Conservation (phyloP, 2,113 vertebrate genomes). For the Urocolius indicus region DNA sequence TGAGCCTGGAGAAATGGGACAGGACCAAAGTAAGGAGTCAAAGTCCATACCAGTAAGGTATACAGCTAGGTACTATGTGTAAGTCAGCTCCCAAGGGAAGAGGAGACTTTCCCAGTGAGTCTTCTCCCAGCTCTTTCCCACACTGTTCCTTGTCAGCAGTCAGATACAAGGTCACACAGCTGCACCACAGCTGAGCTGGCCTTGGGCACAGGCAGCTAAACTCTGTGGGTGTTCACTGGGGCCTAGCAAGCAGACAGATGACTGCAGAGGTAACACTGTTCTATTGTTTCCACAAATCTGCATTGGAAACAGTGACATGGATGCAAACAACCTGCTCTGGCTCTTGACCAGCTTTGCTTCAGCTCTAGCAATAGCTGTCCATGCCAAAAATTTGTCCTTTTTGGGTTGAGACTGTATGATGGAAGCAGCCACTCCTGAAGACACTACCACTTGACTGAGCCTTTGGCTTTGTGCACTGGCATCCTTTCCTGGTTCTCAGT, state of each 20-base stretch:
- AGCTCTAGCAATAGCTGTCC: background rate
- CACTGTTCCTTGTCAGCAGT: background rate
- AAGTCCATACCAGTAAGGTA: background rate
- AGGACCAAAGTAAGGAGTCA: background rate
- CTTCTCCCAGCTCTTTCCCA: background rate
- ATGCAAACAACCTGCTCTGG: background rate
- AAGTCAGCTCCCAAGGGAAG: background rate
- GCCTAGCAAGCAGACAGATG: background rate
- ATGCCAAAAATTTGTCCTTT: background rate
- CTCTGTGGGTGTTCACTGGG: background rate
- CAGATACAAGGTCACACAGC: background rate
- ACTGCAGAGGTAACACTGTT: background rate
- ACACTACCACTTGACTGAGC: background rate
- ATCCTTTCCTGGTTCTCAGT: background rate
- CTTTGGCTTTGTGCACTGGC: background rate
- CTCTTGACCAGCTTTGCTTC: background rate
- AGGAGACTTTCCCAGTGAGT: background rate
- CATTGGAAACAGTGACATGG: background rate
- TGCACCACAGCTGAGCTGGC: background rate
- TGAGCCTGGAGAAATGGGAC: background rate
- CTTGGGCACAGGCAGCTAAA: background rate
- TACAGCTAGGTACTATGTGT: background rate
- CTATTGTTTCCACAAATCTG: background rate
- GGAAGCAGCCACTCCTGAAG: background rate
- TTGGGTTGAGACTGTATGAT: background rate